These are phyloP conservation scores for Phoebastria nigripes DNA, from an alignment of 2,797 vertebrate species.

Conservation along the genomic window DNA sequence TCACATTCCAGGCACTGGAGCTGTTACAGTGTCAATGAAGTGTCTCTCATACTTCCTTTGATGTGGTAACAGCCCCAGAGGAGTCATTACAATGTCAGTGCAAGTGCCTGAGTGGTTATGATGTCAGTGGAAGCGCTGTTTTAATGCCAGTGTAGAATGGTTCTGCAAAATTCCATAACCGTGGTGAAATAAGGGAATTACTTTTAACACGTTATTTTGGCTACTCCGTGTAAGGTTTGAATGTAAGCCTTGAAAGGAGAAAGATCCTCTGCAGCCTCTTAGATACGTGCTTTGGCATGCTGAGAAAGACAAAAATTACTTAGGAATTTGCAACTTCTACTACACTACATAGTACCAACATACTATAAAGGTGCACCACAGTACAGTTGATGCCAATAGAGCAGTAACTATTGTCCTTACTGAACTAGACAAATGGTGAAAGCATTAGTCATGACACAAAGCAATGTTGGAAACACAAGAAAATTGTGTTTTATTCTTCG, in stretches of 20 bases:
- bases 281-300: neutral
- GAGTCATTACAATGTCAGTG: conserved; percentile 6
- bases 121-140: conserved; percentile 17
- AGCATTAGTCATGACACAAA: neutral
- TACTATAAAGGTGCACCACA: rapidly evolving
- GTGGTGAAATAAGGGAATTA: conserved; percentile 4
- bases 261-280: neutral
- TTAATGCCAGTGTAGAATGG: conserved; percentile 9
- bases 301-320: neutral
- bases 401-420: too few relatives aligned
- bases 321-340: neutral
- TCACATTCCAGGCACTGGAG: neutral
- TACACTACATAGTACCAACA: rapidly evolving
- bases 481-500: neutral
- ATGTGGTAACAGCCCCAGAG: conserved; percentile 19
- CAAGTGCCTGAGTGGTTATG: neutral
- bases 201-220: neutral
- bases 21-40: conserved; percentile 49
- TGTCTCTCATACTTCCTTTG: conserved; percentile 19
- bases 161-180: neutral
- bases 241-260: neutral
- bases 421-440: neutral
- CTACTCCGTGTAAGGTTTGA: neutral
- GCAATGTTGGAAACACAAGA: neutral
- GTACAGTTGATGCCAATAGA: neutral